Evolutionary conservation across 2,113 vertebrate species (phyloP).

Genomic region (Tinamus guttatus): DNA sequence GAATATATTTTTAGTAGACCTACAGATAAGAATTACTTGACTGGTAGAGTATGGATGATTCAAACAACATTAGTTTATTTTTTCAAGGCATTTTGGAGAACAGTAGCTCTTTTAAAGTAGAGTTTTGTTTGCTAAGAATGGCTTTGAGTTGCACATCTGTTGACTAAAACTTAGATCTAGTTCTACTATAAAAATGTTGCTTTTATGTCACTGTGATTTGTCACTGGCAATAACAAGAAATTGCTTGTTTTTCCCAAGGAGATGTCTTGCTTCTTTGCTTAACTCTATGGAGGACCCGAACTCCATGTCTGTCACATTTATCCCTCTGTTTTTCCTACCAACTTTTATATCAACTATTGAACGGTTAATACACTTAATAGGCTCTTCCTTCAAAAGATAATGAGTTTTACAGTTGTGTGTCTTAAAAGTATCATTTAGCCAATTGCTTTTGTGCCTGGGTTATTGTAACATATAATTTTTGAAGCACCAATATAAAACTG

Average conservation of each 20-base stretch:
- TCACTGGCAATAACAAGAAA: background rate
- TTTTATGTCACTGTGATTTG: background rate
- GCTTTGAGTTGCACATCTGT: background rate
- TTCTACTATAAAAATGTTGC: background rate
- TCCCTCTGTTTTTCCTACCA: background rate
- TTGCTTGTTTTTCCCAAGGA: background rate
- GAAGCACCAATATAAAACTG: background rate
- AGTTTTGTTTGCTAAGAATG: background rate
- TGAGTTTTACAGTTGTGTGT: background rate
- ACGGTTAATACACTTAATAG: background rate
- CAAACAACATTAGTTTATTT: background rate
- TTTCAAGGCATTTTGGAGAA: background rate
- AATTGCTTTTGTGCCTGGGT: background rate
- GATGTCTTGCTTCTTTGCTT: background rate
- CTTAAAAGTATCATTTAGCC: background rate
- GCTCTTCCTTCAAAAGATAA: background rate
- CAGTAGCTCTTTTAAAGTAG: background rate
- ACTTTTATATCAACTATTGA: background rate
- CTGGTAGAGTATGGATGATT: background rate
- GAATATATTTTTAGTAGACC: background rate
- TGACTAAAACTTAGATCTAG: background rate
- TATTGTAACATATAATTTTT: background rate
- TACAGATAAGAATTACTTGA: background rate
- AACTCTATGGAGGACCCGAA: background rate
- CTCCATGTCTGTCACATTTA: fast-evolving